phyloP scores from a whole-genome alignment of 2,113 vertebrate species.

The Cynoglossus semilaevis region DNA sequence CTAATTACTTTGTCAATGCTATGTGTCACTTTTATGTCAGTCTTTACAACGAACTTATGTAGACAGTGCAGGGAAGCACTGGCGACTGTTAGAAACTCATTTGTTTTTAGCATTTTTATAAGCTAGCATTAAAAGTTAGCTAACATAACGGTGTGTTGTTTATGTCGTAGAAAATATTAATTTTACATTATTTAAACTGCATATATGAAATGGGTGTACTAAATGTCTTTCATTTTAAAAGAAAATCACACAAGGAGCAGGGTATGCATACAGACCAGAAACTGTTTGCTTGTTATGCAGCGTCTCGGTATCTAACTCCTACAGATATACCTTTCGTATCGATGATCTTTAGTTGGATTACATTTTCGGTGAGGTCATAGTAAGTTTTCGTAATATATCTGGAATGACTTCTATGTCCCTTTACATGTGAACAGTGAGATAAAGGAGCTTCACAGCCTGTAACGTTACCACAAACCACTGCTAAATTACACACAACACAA shows the following conservation, averaged over 20 bases:
- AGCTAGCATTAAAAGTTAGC: conserved; percentile 26
- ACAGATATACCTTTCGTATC: too few relatives aligned
- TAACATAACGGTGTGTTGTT: not conserved
- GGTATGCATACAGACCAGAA: too few relatives aligned
- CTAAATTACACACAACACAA: not conserved
- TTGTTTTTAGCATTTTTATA: conserved; percentile 58
- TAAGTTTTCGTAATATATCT: too few relatives aligned
- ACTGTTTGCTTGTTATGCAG: too few relatives aligned
- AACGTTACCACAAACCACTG: too few relatives aligned
- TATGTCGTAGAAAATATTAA: not conserved
- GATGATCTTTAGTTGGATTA: too few relatives aligned
- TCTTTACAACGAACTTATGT: not conserved
- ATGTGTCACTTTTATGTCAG: not conserved
- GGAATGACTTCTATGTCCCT: too few relatives aligned
- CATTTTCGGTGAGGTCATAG: too few relatives aligned
- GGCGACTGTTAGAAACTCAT: conserved; percentile 16
- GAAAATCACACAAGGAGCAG: too few relatives aligned
- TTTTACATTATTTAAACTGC: not conserved
- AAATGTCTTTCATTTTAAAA: not conserved
- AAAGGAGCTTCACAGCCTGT: too few relatives aligned
- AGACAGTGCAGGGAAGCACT: not conserved
- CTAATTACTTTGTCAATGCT: not conserved
- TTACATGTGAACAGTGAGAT: too few relatives aligned
- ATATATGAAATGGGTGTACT: not conserved
- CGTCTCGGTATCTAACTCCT: too few relatives aligned